These are phyloP conservation scores for Heliconius nattereri DNA, from an alignment of 1,140 invertebrate genomes.

Conservation along the genomic window DNA sequence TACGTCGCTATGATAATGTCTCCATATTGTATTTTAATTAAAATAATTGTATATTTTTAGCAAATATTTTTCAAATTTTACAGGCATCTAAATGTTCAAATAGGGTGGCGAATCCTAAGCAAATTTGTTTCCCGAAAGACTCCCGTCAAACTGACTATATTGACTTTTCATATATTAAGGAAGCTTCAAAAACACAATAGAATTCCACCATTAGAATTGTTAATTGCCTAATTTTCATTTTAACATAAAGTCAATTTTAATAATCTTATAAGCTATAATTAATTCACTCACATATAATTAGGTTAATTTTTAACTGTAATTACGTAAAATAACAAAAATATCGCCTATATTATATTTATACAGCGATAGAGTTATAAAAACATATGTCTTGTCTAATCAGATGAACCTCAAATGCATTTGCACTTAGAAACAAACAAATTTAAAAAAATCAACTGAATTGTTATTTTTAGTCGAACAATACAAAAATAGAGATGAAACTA, in stretches of 20 bases:
- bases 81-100: neutral
- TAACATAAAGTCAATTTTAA: neutral
- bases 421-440: neutral
- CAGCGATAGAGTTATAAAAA: too few species aligned
- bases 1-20: neutral
- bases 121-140: neutral
- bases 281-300: neutral
- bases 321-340: neutral
- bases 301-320: neutral
- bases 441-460: neutral
- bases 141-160: neutral
- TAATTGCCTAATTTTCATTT: neutral
- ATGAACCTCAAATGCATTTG: too few species aligned
- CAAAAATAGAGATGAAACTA: conserved; percentile 1
- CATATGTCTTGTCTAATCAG: too few species aligned
- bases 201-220: neutral
- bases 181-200: neutral
- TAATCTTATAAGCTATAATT: neutral
- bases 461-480: neutral
- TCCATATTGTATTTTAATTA: neutral
- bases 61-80: too few species aligned
- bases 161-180: neutral
- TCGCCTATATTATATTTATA: too few species aligned
- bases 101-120: neutral
- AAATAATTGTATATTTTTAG: neutral